Percentiles rank a stretch among this genome's conserved stretches.
phyloP scores from a whole-genome alignment of 2,797 vertebrate genomes.

The Chloroceryle inda region DNA sequence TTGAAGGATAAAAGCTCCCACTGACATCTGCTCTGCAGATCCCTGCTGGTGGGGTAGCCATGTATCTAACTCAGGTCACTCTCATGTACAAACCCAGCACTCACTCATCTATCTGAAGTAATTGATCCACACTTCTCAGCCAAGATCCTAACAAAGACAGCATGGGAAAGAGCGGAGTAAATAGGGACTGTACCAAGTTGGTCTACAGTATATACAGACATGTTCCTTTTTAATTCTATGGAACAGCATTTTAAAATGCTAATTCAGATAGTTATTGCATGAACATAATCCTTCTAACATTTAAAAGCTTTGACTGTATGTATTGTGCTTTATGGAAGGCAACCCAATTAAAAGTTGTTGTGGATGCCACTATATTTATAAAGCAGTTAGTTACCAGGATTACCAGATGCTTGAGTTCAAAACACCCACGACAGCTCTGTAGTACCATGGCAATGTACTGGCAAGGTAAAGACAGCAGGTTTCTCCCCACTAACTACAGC shows the following conservation, averaged over 20 bases:
- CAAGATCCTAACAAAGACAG: not conserved
- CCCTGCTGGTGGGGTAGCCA: not conserved
- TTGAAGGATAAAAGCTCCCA: not conserved
- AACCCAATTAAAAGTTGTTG: not conserved
- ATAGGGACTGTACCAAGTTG: not conserved
- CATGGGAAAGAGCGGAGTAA: not conserved
- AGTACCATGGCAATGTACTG: not conserved
- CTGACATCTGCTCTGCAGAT: not conserved
- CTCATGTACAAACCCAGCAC: not conserved
- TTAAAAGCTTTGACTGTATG: not conserved
- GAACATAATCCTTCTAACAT: not conserved
- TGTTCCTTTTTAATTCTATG: not conserved
- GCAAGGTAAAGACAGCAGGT: not conserved
- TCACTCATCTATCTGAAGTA: not conserved
- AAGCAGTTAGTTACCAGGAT: not conserved
- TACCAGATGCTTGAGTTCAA: not conserved
- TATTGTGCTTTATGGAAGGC: not conserved
- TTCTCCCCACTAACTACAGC: not conserved
- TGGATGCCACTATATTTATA: not conserved
- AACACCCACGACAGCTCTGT: not conserved
- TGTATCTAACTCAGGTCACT: fast-evolving
- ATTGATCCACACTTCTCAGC: not conserved
- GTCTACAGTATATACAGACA: not conserved
- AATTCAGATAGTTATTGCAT: not conserved
- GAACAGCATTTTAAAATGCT: not conserved